Percentiles rank a stretch among this genome's conserved stretches.
Evolutionary conservation across 2,888 invertebrate genomes (phyloP).

Genomic region (Spodoptera littoralis): DNA sequence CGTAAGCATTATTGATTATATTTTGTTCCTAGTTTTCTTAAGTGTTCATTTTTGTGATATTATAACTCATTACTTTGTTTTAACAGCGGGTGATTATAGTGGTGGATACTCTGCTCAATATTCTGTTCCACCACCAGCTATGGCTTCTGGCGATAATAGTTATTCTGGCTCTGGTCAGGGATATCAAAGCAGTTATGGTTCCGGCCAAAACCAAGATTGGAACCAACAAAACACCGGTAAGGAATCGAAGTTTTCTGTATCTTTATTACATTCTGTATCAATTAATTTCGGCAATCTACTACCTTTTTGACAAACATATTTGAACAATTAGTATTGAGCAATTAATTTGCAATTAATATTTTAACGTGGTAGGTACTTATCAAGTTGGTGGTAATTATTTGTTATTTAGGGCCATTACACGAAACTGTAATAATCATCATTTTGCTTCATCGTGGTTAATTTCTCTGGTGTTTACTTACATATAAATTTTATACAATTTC

Average conservation of each 20-base stretch:
- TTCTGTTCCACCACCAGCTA: slow-evolving; percentile 82
- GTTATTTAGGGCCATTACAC: too few species aligned
- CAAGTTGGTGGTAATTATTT: neutral
- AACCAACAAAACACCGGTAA: slow-evolving; percentile 75
- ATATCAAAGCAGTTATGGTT: slow-evolving; percentile 76
- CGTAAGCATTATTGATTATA: slow-evolving; percentile 39
- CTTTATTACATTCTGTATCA: too few species aligned
- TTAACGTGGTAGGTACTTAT: too few species aligned
- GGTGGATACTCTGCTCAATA: slow-evolving; percentile 82
- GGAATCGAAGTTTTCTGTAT: slow-evolving; percentile 16
- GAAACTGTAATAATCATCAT: too few species aligned
- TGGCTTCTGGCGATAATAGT: slow-evolving; percentile 79
- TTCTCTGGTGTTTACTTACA: neutral
- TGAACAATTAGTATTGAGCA: too few species aligned
- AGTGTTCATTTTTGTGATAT: neutral
- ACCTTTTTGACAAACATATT: too few species aligned
- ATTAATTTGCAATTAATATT: too few species aligned
- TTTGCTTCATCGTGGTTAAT: too few species aligned
- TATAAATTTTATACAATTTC: slow-evolving; percentile 17
- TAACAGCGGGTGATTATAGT: slow-evolving; percentile 76
- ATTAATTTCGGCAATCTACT: too few species aligned
- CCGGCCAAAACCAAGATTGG: slow-evolving; percentile 77
- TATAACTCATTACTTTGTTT: neutral
- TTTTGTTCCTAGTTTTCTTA: neutral
- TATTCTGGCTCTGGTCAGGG: slow-evolving; percentile 72